These are phyloP conservation scores for Sinonovacula constricta DNA, from an alignment of 1,140 invertebrate species.

Conservation along the genomic window DNA sequence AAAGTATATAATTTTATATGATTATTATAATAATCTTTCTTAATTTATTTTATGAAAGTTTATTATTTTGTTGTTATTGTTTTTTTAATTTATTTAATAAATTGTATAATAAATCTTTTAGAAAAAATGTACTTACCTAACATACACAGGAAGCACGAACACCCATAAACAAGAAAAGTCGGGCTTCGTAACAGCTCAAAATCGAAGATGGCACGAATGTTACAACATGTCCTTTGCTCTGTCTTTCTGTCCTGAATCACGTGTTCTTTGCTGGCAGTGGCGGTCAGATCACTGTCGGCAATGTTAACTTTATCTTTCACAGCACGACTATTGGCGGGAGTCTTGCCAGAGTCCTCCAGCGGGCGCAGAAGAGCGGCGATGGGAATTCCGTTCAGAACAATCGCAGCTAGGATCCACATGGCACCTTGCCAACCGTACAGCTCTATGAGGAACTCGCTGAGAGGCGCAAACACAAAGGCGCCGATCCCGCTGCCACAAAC, in stretches of 20 bases:
- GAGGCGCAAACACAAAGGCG: conserved; percentile 85
- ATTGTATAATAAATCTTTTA: too few relatives aligned
- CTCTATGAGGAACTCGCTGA: conserved; percentile 83
- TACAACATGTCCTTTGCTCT: conserved; percentile 34
- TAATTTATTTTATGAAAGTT: too few relatives aligned
- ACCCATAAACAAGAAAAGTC: conserved; percentile 91
- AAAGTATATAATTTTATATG: too few relatives aligned
- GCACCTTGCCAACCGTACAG: conserved; percentile 86
- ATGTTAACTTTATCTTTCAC: too few relatives aligned
- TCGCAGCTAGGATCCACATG: conserved; percentile 87
- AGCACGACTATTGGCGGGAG: too few relatives aligned
- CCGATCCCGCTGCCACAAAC: conserved; percentile 96
- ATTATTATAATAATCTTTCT: too few relatives aligned
- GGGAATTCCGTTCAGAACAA: conserved; percentile 87
- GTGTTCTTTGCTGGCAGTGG: too few relatives aligned
- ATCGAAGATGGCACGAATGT: conserved; percentile 65
- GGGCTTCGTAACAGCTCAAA: conserved; percentile 89
- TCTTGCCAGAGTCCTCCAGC: too few relatives aligned
- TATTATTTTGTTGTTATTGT: too few relatives aligned
- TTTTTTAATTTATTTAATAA: too few relatives aligned
- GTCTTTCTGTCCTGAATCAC: too few relatives aligned
- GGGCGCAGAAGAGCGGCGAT: conserved; percentile 91
- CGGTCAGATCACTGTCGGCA: too few relatives aligned
- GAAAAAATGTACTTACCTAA: neutral
- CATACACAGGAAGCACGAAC: conserved; percentile 86